Percentiles rank a stretch among this genome's conserved stretches.
These are phyloP conservation scores for Sebastes nivosus DNA, from an alignment of 2,797 vertebrate genomes.

Conservation along the genomic window DNA sequence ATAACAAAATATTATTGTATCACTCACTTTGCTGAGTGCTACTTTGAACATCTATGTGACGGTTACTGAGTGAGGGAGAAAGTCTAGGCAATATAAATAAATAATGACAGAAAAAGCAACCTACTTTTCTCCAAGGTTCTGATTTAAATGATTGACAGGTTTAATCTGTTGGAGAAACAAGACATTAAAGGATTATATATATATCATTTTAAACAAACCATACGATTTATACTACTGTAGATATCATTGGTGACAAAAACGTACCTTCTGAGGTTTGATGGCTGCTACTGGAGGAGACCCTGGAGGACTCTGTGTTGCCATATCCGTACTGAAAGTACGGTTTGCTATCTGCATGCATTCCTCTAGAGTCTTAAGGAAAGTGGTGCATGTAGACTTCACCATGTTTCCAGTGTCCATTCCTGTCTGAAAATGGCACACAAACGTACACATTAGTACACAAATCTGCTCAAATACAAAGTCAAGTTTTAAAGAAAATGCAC, in stretches of 20 bases:
- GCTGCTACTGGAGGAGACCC: constrained; percentile 89
- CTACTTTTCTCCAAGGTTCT: constrained; percentile 88
- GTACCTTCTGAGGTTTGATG: constrained; percentile 91
- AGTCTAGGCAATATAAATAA: neutral
- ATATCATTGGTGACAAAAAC: neutral
- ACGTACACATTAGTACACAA: neutral
- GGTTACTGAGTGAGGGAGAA: neutral
- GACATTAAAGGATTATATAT: neutral
- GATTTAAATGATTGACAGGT: constrained; percentile 84
- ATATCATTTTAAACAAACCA: neutral
- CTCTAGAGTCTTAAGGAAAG: constrained; percentile 96
- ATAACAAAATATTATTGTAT: neutral
- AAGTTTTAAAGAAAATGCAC: neutral
- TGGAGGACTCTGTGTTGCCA: constrained; percentile 85
- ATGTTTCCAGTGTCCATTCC: constrained; percentile 88
- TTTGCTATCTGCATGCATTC: constrained; percentile 99
- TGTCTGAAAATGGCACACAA: constrained; percentile 56
- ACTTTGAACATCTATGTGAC: neutral
- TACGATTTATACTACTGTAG: neutral
- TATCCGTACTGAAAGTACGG: constrained; percentile 88
- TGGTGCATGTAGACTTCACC: constrained; percentile 95
- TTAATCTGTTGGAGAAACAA: constrained; percentile 84
- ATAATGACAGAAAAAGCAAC: constrained; percentile 40
- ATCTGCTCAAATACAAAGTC: neutral
- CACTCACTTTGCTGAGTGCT: neutral